A percentile compares a stretch with the other conserved stretches of the same genome.
Evolutionary conservation across 2,888 invertebrate genomes (phyloP).

Genomic region (Acleris sparsana): DNA sequence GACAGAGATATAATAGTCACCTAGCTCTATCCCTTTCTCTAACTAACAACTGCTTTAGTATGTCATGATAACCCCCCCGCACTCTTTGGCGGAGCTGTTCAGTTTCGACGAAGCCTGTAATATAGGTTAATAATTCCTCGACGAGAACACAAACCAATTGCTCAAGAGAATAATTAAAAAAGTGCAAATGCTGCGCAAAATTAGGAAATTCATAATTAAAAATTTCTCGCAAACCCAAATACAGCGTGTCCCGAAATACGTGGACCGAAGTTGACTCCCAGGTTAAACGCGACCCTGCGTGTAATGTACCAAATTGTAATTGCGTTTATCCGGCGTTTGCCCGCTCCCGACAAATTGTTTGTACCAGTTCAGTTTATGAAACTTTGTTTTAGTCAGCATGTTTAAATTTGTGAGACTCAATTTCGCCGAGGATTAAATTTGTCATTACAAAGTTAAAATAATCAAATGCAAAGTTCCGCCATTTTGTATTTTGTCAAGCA

Average conservation of each 20-base stretch:
- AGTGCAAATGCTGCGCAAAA: too few species aligned
- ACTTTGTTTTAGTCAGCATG: slow-evolving; percentile 9
- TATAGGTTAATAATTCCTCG: too few species aligned
- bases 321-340: slow-evolving; percentile 32
- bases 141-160: too few species aligned
- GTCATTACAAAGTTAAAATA: background rate
- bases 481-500: too few species aligned
- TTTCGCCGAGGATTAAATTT: background rate
- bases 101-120: too few species aligned
- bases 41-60: too few species aligned
- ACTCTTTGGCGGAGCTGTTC: too few species aligned
- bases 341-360: slow-evolving; percentile 16
- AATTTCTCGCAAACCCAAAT: background rate
- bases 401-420: slow-evolving; percentile 12
- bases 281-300: slow-evolving; percentile 34
- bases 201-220: too few species aligned
- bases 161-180: too few species aligned
- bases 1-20: too few species aligned
- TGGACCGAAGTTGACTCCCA: slow-evolving; percentile 38
- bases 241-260: slow-evolving; percentile 10
- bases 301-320: slow-evolving; percentile 38
- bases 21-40: too few species aligned
- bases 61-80: too few species aligned
- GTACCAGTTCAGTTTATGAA: slow-evolving; percentile 17
- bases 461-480: background rate